A percentile compares a stretch with the other conserved stretches of the same genome.
These are phyloP conservation scores for Euglossa dilemma DNA, from an alignment of 1,140 invertebrate species.

Conservation along the genomic window DNA sequence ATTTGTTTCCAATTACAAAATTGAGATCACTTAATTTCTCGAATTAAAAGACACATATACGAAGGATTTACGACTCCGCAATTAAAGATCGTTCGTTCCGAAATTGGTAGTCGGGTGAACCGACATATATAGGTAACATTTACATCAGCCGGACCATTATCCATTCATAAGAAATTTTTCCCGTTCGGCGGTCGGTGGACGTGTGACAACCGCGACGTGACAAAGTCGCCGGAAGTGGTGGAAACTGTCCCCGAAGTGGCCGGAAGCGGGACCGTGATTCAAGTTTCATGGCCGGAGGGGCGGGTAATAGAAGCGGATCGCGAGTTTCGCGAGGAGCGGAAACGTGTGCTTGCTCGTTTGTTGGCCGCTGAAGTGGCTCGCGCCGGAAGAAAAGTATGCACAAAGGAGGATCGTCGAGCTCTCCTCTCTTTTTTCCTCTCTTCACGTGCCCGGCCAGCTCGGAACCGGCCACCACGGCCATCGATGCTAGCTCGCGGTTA, in stretches of 20 bases:
- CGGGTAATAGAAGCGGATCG: conserved; percentile 33
- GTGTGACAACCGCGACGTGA: background rate
- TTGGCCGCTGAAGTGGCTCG: conserved; percentile 25
- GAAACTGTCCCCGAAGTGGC: conserved; percentile 28
- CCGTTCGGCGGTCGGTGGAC: background rate
- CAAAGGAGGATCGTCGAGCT: conserved; percentile 39
- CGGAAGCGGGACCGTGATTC: conserved; percentile 37
- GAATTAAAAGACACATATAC: no score
- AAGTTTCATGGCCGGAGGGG: conserved; percentile 19
- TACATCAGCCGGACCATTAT: background rate
- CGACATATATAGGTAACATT: no score
- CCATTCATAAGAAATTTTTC: background rate
- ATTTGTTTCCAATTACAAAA: no score
- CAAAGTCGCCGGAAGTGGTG: conserved; percentile 18
- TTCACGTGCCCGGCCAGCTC: background rate
- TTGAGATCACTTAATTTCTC: no score
- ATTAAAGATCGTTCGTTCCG: no score
- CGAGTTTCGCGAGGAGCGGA: conserved; percentile 38
- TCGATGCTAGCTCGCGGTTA: conserved; percentile 43
- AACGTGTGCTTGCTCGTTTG: conserved; percentile 31
- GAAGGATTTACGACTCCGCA: no score
- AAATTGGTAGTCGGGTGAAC: no score
- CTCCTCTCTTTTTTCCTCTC: background rate
- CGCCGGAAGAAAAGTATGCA: conserved; percentile 20
- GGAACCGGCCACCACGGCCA: background rate